A percentile compares a stretch with the other conserved stretches of the same genome.
Conservation (phyloP, 2,797 vertebrate genomes). For the Dipus sagitta region DNA sequence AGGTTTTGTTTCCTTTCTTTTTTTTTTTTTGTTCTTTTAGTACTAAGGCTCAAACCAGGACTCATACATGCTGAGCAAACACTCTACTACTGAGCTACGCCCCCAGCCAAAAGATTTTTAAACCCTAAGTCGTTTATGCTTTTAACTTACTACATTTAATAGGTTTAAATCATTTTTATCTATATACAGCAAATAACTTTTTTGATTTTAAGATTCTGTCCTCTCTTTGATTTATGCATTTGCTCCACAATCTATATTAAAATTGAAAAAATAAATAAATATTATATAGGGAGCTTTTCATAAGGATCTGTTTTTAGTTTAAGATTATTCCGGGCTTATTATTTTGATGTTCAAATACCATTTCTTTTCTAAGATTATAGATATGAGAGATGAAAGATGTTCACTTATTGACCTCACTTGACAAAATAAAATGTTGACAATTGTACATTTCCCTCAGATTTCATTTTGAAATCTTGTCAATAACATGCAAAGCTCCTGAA, state of each 20-base stretch:
- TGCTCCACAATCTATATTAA: constrained; percentile 25
- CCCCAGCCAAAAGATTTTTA: not conserved
- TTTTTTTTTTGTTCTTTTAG: too few relatives aligned
- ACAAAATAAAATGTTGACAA: constrained; percentile 33
- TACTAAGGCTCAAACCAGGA: not conserved
- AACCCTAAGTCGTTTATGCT: constrained; percentile 25
- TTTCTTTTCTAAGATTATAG: constrained; percentile 47
- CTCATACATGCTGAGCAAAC: not conserved
- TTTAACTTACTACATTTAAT: constrained; percentile 36
- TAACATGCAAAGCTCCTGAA: constrained; percentile 24
- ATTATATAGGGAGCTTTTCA: not conserved
- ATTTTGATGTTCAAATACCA: not conserved
- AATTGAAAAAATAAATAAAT: not conserved
- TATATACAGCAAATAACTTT: constrained; percentile 22
- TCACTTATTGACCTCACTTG: constrained; percentile 28
- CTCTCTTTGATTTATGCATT: constrained; percentile 8
- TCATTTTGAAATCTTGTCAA: constrained; percentile 56
- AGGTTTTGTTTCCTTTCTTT: too few relatives aligned
- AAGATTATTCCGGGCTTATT: not conserved
- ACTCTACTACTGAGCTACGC: not conserved
- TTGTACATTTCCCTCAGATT: not conserved
- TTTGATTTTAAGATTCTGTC: constrained; percentile 28
- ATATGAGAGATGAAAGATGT: not conserved
- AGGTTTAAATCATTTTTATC: constrained; percentile 38
- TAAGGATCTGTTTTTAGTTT: constrained; percentile 25